These are phyloP conservation scores for Pyrocoelia pectoralis DNA, from an alignment of 2,888 invertebrate genomes.

Conservation along the genomic window DNA sequence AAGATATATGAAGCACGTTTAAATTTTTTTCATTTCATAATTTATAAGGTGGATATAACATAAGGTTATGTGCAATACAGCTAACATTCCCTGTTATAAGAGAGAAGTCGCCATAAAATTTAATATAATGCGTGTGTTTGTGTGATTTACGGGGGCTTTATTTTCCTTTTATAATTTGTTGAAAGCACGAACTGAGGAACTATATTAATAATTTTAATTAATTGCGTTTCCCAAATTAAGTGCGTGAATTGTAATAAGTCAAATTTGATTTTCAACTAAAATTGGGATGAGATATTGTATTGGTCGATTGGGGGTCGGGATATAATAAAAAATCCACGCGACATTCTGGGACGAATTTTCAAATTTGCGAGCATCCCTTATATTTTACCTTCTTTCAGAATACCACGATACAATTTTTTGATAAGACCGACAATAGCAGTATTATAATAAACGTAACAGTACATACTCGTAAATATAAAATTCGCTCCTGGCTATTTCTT, in stretches of 20 bases:
- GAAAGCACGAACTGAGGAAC: constrained; percentile 9
- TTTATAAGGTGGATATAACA: constrained; percentile 22
- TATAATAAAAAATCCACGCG: too few species aligned
- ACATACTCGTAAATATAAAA: background rate
- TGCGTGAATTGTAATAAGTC: too few species aligned
- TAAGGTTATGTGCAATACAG: constrained; percentile 12
- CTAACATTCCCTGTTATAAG: constrained; percentile 1
- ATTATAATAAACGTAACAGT: background rate
- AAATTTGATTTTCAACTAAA: too few species aligned
- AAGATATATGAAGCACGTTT: constrained; percentile 23
- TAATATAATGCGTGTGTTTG: constrained; percentile 17
- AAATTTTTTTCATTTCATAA: constrained; percentile 24
- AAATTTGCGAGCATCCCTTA: too few species aligned
- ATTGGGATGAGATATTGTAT: too few species aligned
- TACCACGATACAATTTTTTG: background rate
- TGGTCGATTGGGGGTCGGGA: too few species aligned
- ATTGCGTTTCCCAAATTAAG: too few species aligned
- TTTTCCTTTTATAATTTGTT: constrained; percentile 18
- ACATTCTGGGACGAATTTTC: too few species aligned
- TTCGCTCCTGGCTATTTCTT: background rate
- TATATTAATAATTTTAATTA: constrained; percentile 10
- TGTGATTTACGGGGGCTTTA: constrained; percentile 23
- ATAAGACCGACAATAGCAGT: background rate
- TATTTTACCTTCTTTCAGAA: background rate
- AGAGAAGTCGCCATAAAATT: constrained; percentile 18